These are phyloP conservation scores for Smittia sp. DNA, from an alignment of 2,888 invertebrate genomes.

Conservation along the genomic window DNA sequence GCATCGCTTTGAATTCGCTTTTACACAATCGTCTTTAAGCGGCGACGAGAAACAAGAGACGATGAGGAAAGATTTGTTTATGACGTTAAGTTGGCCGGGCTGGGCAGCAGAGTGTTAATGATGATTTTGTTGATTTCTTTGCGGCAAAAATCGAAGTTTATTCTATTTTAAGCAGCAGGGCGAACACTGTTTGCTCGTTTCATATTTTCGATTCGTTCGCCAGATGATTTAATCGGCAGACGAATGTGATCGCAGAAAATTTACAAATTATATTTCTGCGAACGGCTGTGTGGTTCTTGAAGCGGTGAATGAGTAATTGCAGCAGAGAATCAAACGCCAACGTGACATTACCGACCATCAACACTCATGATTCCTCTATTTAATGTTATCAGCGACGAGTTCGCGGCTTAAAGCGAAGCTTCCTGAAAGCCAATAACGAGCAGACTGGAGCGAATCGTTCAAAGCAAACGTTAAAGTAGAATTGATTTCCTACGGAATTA, in stretches of 20 bases:
- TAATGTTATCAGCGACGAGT: too few species aligned
- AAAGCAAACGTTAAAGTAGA: too few species aligned
- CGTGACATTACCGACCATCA: too few species aligned
- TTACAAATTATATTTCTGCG: not conserved
- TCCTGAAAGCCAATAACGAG: too few species aligned
- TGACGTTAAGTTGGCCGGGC: not conserved
- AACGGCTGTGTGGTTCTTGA: not conserved
- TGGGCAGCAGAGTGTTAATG: not conserved
- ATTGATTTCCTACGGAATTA: too few species aligned
- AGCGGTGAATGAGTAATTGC: not conserved
- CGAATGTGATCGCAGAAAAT: not conserved
- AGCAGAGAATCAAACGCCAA: not conserved
- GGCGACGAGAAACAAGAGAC: too few species aligned
- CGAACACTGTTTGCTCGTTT: too few species aligned
- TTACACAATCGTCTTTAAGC: not conserved
- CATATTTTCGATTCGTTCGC: not conserved
- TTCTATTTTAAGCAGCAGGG: too few species aligned
- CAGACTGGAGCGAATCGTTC: too few species aligned
- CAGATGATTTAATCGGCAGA: not conserved
- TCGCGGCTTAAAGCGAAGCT: too few species aligned
- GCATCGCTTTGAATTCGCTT: not conserved
- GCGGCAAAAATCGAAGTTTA: not conserved
- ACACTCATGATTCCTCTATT: too few species aligned
- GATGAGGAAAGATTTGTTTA: too few species aligned
- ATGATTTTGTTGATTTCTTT: not conserved